phyloP scores from a whole-genome alignment of 2,888 invertebrate species.

The Agrochola macilenta region DNA sequence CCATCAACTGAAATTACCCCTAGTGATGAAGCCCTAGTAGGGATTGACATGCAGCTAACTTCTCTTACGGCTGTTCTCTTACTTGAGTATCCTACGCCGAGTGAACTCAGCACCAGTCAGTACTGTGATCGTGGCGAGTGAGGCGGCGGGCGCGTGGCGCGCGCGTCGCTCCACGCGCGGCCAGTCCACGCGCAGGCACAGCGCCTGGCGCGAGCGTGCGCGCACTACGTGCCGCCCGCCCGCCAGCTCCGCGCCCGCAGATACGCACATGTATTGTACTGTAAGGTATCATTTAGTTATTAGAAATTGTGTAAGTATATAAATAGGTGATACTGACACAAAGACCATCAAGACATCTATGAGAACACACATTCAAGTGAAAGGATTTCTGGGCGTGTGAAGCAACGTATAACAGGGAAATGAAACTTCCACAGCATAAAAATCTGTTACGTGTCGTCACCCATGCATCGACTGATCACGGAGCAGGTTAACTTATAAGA shows the following conservation, averaged over 20 bases:
- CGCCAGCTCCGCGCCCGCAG: constrained; percentile 63
- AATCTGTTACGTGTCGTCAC: neutral
- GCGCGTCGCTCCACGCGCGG: constrained; percentile 79
- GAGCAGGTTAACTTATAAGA: neutral
- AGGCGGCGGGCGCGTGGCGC: constrained; percentile 69
- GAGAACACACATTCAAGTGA: neutral
- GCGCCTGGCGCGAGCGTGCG: constrained; percentile 72
- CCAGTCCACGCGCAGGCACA: constrained; percentile 80
- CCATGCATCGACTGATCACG: too few species aligned
- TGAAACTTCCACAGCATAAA: neutral
- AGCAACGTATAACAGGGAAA: neutral
- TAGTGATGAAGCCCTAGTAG: too few species aligned
- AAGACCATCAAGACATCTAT: neutral
- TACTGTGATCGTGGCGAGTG: constrained; percentile 80
- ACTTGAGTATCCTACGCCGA: constrained; percentile 83
- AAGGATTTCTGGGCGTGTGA: neutral
- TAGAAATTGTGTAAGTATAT: neutral
- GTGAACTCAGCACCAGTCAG: constrained; percentile 83
- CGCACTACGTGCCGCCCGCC: constrained; percentile 75
- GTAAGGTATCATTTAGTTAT: constrained; percentile 18
- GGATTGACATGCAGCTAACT: too few species aligned
- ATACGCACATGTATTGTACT: constrained; percentile 82
- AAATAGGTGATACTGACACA: neutral
- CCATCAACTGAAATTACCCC: too few species aligned
- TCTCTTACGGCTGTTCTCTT: neutral